Percentiles rank a stretch among this genome's conserved stretches.
phyloP scores from a whole-genome alignment of 2,888 invertebrate genomes.

The Drosophila quinaria region DNA sequence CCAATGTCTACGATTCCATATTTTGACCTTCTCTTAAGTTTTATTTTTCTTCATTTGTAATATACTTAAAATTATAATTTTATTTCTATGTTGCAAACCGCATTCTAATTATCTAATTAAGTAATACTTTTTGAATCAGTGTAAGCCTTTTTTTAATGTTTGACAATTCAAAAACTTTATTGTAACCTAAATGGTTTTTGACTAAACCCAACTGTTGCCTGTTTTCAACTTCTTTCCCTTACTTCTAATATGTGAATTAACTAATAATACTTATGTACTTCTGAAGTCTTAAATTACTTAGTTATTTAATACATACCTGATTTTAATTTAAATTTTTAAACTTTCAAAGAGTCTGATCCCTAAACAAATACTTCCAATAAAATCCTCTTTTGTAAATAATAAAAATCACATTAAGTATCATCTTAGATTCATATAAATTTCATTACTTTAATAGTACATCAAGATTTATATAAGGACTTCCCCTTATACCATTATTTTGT shows the following conservation, averaged over 20 bases:
- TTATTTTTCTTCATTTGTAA: constrained; percentile 6
- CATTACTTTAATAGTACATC: no score
- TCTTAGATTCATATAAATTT: no score
- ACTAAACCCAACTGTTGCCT: constrained; percentile 52
- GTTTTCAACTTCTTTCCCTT: constrained; percentile 10
- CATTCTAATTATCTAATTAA: constrained; percentile 9
- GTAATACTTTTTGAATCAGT: constrained; percentile 12
- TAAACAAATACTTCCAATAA: background rate
- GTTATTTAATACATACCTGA: no score
- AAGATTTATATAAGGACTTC: background rate
- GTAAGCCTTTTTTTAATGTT: constrained; percentile 1
- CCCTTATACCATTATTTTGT: background rate
- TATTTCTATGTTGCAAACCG: constrained; percentile 1
- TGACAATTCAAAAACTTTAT: background rate
- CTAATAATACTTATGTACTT: background rate
- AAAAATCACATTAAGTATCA: no score
- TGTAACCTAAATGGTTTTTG: constrained; percentile 11
- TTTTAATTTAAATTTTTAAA: background rate
- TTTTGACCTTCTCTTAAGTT: constrained; percentile 8
- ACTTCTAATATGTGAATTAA: background rate
- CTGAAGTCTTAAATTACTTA: background rate
- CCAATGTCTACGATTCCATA: constrained; percentile 52
- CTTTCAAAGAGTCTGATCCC: background rate
- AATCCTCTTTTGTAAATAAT: no score
- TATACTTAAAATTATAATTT: constrained; percentile 8